Evolutionary conservation across 2,888 invertebrate species (phyloP).

Genomic region (Lycophotia porphyrea): DNA sequence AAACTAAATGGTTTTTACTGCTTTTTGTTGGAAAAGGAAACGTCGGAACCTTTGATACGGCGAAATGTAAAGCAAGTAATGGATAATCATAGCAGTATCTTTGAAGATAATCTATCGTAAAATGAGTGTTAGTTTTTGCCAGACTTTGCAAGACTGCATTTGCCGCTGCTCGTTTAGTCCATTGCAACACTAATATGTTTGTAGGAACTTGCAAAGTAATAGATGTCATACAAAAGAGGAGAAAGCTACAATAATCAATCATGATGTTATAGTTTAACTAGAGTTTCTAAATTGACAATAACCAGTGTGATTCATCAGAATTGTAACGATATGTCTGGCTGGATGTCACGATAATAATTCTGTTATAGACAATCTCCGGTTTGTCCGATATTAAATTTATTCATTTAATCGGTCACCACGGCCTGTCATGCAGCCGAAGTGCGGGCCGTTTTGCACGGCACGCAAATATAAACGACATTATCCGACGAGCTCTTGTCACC

Average conservation of each 20-base stretch:
- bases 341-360: background rate
- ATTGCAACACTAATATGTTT: constrained; percentile 28
- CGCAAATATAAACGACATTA: too few relatives aligned
- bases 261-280: background rate
- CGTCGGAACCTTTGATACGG: constrained; percentile 45
- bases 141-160: constrained; percentile 22
- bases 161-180: background rate
- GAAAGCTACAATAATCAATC: constrained; percentile 46
- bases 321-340: constrained; percentile 32
- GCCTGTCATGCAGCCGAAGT: too few relatives aligned
- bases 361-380: background rate
- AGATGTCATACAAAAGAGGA: background rate
- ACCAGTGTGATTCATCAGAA: constrained; percentile 37
- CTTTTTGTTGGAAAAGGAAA: constrained; percentile 39
- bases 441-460: too few relatives aligned
- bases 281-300: constrained; percentile 45
- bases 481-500: too few relatives aligned
- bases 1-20: constrained; percentile 44
- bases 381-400: background rate
- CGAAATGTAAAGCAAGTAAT: constrained; percentile 42
- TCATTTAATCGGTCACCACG: too few relatives aligned
- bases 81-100: constrained; percentile 28
- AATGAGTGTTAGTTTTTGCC: constrained; percentile 14
- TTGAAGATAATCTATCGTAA: constrained; percentile 32
- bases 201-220: constrained; percentile 12